Percentiles rank a stretch among this genome's conserved stretches.
Conservation (phyloP, 64 coral and sea anemone species). For the Acropora yongei region DNA sequence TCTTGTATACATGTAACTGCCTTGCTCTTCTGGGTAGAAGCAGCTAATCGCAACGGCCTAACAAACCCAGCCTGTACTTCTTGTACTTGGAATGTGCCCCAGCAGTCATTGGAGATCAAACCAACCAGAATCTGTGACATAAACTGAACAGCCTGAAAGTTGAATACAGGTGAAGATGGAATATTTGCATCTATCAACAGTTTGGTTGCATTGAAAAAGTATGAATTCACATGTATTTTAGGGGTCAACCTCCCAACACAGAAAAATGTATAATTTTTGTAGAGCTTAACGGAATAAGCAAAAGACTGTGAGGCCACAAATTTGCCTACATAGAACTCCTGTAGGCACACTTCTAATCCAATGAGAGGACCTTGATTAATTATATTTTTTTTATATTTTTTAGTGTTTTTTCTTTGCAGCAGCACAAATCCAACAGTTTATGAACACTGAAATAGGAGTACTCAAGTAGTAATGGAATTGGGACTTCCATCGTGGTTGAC, state of each 20-base stretch:
- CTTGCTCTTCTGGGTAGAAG: too few species aligned
- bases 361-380: constrained; percentile 9
- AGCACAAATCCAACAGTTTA: constrained; percentile 18
- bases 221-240: constrained; percentile 17
- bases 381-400: not conserved
- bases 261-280: constrained; percentile 14
- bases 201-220: constrained; percentile 19
- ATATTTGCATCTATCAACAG: constrained; percentile 18
- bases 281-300: too few species aligned
- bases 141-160: too few species aligned
- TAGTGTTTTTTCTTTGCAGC: constrained; percentile 16
- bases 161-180: constrained; percentile 66
- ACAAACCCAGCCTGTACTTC: too few species aligned
- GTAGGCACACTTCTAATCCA: not conserved
- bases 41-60: too few species aligned
- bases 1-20: too few species aligned
- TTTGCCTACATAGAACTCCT: constrained; percentile 7
- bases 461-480: constrained; percentile 20
- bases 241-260: constrained; percentile 12
- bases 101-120: too few species aligned
- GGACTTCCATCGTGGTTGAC: too few species aligned
- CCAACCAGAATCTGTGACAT: too few species aligned
- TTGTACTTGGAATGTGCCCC: too few species aligned
- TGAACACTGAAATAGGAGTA: constrained; percentile 18
- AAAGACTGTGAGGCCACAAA: too few species aligned